Base-by-base conservation (phyloP, 2,113 vertebrate genomes). In the Neodontobutis hainanensis region DNA sequence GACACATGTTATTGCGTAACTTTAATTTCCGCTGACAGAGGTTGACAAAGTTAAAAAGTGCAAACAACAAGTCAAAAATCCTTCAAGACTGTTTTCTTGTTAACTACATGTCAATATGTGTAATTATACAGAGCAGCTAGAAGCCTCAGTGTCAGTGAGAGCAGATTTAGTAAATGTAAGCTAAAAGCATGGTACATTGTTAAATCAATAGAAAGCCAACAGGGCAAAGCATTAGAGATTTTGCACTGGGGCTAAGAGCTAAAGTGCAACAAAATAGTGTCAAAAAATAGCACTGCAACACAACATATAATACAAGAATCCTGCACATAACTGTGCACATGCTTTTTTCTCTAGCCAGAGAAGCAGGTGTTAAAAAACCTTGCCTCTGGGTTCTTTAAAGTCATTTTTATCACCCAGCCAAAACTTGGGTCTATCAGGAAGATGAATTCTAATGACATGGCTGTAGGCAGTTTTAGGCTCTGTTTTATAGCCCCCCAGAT, bases 361-460 rank as follows among this genome's bases (percentile, higher is more conserved):
- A 2, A 70, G 62, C 61, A 57, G 70, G 45, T 71, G 47, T 52
- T 45, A n/a, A 35, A 8, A 61, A 74, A 60, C 11, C 8, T 45
- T 46, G 50, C 61, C 68, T 61, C 8, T 2, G n/a, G 60, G 34
- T 55, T 36, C 19, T 57, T 6, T 64, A 36, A 64, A 19, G 32
- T 66, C 61, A 16, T 63, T 75, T 84, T 84, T 82, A 82, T 73
- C 76, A 73, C 78, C 63, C 63, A 68, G 48, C 64, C 75, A 50
- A 78, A 85, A 82, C 59, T 80, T 75, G 55, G 73, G 47, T 85
- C 73, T 85, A 75, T 84, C 57, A 68, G 70, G 49, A 40, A 50
- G 71, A 84, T 85, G 82, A 85, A 78, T 85, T 75, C 71, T 80
- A 80, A 87, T 85, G 76, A 77, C 40, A 66, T 71, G 65, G 81